Base-by-base conservation (phyloP, 2,797 vertebrate genomes). In the Sebastes miniatus region DNA sequence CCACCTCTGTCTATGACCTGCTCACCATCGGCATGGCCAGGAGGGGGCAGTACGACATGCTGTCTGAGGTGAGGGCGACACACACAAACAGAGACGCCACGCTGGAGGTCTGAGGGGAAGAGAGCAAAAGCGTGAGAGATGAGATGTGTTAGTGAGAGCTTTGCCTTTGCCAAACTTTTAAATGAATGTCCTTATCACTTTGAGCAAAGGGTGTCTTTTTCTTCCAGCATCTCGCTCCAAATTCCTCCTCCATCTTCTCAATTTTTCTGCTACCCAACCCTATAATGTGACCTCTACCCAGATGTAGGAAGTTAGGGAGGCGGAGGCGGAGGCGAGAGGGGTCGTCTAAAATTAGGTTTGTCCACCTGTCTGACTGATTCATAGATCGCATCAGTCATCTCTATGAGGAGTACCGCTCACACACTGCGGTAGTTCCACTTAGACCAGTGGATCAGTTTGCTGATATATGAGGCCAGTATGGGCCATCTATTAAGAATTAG, bases 21-120 rank as follows among this genome's bases (percentile, higher is more conserved):
- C 97, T 99, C 70, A 97, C 96, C 84, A 97, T 99, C 83, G 97
- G 97, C 0, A 96, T 99, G 97, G 98, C 97, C 96, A 97, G 98
- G 92, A 97, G 98, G 92, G 98, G 98, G 94, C 98, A 99, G 96
- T 99, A 98, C 27, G 90, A 91, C 93, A 98, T 99, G 97, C 96
- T 99, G 8, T 98, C 98, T 2, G 97, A 99, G 98, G 98, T 99
- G 95, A 14, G 68, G 68, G 18, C 1, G 9, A 24, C 81, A 67
- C 68, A 57, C 71, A 34, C 36, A 11, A 36, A 29, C 18, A 65
- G 43, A 25, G n/a, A 68, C n/a, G 24, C 78, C 34, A 39, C 47
- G 14, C 61, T 77, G 83, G 75, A 80, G 85, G 75, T 87, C 79
- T 83, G 66, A 75, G 36, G 52, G 39, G 57, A 73, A 59, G 79